A percentile compares a stretch with the other conserved stretches of the same genome.
phyloP scores from a whole-genome alignment of 2,113 vertebrate species.

The Bubo scandiacus region DNA sequence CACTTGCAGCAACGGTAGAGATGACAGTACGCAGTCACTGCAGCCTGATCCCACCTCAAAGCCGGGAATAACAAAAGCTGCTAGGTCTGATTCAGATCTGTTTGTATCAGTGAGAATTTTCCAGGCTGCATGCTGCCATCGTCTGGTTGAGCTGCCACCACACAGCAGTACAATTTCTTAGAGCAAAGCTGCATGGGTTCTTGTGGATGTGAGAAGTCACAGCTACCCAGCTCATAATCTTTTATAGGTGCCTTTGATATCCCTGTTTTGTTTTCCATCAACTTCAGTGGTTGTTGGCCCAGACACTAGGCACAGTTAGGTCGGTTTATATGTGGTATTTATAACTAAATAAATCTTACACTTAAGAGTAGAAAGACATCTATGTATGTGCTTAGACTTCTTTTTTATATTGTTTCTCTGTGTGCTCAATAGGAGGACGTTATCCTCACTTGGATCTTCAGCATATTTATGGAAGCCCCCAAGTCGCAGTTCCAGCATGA shows the following conservation, averaged over 20 bases:
- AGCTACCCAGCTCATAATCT: not conserved
- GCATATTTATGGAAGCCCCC: constrained; percentile 87
- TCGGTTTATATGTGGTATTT: not conserved
- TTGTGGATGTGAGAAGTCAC: not conserved
- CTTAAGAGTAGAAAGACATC: not conserved
- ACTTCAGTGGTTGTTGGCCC: not conserved
- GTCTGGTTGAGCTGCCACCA: not conserved
- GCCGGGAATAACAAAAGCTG: accelerated
- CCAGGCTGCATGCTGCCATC: not conserved
- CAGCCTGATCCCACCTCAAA: not conserved
- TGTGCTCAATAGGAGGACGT: constrained; percentile 79
- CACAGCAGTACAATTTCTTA: not conserved
- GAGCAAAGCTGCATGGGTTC: not conserved
- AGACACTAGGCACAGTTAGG: not conserved
- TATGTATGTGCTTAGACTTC: not conserved
- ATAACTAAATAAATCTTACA: not conserved
- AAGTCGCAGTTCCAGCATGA: constrained; percentile 93
- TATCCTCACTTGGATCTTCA: constrained; percentile 75
- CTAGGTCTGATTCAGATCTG: not conserved
- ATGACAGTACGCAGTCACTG: not conserved
- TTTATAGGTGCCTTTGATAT: not conserved
- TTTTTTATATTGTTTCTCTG: not conserved
- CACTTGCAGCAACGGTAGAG: not conserved
- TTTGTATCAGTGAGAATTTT: not conserved
- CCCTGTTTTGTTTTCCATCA: not conserved